Evolutionary conservation across 1,140 invertebrate species (phyloP).

Genomic region (Pachyrhynchus sulphureomaculatus): DNA sequence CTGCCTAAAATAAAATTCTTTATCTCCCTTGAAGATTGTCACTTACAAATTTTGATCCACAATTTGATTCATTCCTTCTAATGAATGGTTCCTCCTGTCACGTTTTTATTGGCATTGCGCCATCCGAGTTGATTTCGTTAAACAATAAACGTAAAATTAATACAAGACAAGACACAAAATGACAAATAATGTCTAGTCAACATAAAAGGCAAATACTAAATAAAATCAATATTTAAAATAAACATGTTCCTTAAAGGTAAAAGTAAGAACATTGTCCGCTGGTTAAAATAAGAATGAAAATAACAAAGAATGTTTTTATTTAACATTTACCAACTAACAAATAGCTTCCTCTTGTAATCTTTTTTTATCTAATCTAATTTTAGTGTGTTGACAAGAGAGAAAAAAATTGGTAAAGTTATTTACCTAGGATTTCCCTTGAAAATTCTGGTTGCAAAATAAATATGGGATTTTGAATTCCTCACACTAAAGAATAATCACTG

Average conservation of each 20-base stretch:
- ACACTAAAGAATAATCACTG: no score
- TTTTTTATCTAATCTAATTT: background rate
- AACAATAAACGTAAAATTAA: background rate
- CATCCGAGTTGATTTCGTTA: conserved; percentile 4
- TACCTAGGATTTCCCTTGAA: no score
- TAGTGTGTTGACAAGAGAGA: no score
- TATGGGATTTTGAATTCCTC: no score
- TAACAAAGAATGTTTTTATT: background rate
- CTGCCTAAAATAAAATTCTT: conserved; percentile 2
- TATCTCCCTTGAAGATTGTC: background rate
- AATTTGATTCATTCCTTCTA: conserved; percentile 11
- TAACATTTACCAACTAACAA: background rate
- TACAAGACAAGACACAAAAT: background rate
- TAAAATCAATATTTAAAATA: background rate
- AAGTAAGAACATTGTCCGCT: background rate
- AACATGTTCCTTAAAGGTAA: background rate
- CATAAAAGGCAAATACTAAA: background rate
- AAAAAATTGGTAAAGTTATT: no score
- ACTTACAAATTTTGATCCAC: background rate
- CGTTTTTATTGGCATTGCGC: conserved; percentile 21
- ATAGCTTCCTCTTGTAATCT: background rate
- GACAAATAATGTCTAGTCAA: background rate
- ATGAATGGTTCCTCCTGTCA: background rate
- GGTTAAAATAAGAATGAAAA: background rate
- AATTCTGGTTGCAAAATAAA: no score